A percentile compares a stretch with the other conserved stretches of the same genome.
Conservation (phyloP, 2,113 vertebrate genomes). For the Thinocorus orbignyianus region DNA sequence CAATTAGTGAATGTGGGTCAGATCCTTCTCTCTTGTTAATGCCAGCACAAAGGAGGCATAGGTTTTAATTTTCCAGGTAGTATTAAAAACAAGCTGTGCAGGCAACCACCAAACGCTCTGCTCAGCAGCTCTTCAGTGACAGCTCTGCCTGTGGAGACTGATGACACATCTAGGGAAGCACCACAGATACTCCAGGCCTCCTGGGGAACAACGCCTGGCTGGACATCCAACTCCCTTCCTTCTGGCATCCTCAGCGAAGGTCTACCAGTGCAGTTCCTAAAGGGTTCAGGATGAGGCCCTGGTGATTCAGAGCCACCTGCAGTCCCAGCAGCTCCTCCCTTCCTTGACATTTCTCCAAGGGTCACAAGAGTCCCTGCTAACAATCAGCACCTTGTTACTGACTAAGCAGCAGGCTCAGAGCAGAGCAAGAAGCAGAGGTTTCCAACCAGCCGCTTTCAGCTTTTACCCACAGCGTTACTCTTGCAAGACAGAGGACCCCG, state of each 20-base stretch:
- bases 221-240: neutral
- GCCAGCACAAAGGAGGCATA: neutral
- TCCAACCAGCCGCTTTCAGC: neutral
- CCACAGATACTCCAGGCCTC: neutral
- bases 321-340: neutral
- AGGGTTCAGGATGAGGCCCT: neutral
- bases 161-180: neutral
- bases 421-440: neutral
- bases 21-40: neutral
- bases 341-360: neutral
- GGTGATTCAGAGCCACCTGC: neutral
- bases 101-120: neutral
- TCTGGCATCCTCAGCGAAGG: neutral
- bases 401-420: neutral
- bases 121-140: constrained; percentile 8
- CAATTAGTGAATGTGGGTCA: neutral
- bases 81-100: neutral
- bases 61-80: neutral
- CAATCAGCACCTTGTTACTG: neutral
- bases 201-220: neutral
- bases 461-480: neutral
- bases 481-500: neutral
- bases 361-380: neutral
- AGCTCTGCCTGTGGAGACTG: neutral
- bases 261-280: neutral